Conservation (phyloP, 1,140 invertebrate species). For the Cydia amplana region DNA sequence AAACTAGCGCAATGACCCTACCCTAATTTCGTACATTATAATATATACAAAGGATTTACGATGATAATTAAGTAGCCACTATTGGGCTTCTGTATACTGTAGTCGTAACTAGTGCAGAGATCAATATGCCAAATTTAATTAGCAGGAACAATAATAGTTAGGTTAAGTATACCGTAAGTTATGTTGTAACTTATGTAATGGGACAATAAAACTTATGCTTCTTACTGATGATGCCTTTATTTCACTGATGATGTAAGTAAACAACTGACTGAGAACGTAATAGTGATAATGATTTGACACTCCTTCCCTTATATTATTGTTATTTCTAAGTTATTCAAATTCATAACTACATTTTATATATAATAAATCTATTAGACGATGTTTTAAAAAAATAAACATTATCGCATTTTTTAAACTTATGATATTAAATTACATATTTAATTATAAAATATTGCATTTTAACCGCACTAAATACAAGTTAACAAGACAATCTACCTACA, state of each 20-base stretch:
- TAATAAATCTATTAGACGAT: slow-evolving; percentile 76
- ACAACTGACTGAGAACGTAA: slow-evolving; percentile 79
- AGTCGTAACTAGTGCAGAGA: not conserved
- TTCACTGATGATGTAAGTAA: slow-evolving; percentile 73
- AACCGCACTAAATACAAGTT: slow-evolving; percentile 79
- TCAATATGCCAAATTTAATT: slow-evolving; percentile 29
- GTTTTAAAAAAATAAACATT: slow-evolving; percentile 78
- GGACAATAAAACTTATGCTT: slow-evolving; percentile 13
- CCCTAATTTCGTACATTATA: no score
- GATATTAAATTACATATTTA: slow-evolving; percentile 74
- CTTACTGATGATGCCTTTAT: slow-evolving; percentile 66
- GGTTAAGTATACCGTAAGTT: no score
- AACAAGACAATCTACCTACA: slow-evolving; percentile 70
- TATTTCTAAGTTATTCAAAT: slow-evolving; percentile 74
- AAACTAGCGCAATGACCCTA: no score
- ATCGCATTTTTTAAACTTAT: slow-evolving; percentile 76
- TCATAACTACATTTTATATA: slow-evolving; percentile 73
- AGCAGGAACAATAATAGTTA: not conserved
- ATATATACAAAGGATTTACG: not conserved
- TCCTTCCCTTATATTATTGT: slow-evolving; percentile 67
- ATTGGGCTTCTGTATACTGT: slow-evolving; percentile 11
- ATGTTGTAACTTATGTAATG: not conserved
- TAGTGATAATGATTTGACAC: slow-evolving; percentile 70
- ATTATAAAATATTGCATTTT: slow-evolving; percentile 79
- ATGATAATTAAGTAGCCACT: not conserved